Base-by-base conservation (phyloP, 1,140 invertebrate species). In the Neodiprion lecontei region DNA sequence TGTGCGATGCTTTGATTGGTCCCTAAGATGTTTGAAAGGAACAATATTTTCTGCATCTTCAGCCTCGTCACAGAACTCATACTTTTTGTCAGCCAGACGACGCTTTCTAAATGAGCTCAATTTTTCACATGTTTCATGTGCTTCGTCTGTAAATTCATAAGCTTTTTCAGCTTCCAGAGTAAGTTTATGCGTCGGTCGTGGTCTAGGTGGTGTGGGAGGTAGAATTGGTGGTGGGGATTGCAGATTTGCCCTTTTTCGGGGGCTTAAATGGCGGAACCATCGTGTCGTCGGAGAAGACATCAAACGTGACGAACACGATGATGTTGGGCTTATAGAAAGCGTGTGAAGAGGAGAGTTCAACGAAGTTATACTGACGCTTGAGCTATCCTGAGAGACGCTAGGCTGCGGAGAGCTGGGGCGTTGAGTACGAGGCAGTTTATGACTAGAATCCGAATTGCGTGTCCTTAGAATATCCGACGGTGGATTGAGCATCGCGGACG, bases 41-140 rank as follows among this genome's bases (percentile, higher is more conserved):
- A 95, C 92, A 74, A 95, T 95, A 85, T 96, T 96, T 83, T 95
- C 94, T 8, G 93, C 93, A 82, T 96, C 95, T 79, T 95, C 95
- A 4, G 85, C 79, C 74, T 88, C 88, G 74, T 96, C 95, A 5
- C 94, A 95, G 79, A 96, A 96, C 83, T 97, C 96, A 82, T 97
- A 97, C 82, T 97, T 96, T 84, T 97, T 97, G 81, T 97, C 96
- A 0, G 96, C 96, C 48, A 96, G 85, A 4, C 95, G 90, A 69
- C 95, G 90, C 82, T 95, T 95, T 7, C 95, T 90, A 83, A 95
- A 95, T 67, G 92, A 93, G 77, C 94, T 95, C 5, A 96, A 90
- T 82, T 95, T 96, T 82, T 96, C 94, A 81, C 92, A 95, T 72
- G 94, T 94, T 48, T 91, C 90, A 77, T 95, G 94, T 23, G 92